Conservation (phyloP, 2,888 invertebrate species). For the Drosophila anomalata region DNA sequence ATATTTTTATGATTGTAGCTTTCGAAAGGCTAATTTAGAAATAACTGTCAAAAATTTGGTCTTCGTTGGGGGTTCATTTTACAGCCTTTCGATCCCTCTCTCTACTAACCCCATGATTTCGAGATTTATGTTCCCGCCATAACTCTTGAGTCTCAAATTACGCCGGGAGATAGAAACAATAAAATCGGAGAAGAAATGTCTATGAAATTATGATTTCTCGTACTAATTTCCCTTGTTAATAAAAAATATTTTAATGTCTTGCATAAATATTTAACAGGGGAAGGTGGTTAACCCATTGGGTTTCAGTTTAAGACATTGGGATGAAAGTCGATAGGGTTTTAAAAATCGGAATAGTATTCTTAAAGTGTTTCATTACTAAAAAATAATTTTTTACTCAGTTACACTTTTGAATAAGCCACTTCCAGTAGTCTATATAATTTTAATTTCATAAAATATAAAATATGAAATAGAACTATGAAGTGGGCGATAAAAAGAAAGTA, state of each 20-base stretch:
- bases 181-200: constrained; percentile 55
- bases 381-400: no score
- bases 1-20: constrained; percentile 64
- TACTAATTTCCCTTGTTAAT: constrained; percentile 77
- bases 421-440: no score
- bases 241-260: constrained; percentile 65
- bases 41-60: constrained; percentile 68
- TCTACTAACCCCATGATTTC: constrained; percentile 11
- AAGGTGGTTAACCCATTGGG: constrained; percentile 31
- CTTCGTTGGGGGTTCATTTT: constrained; percentile 71
- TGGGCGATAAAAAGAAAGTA: no score
- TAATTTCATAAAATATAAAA: no score
- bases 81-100: constrained; percentile 55
- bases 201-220: constrained; percentile 77
- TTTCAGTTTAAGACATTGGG: background rate
- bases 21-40: constrained; percentile 72
- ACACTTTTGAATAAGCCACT: no score
- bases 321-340: background rate
- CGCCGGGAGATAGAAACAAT: constrained; percentile 47
- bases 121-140: constrained; percentile 52
- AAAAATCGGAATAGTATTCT: no score
- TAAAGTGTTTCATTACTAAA: no score
- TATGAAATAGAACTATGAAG: no score
- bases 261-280: constrained; percentile 53
- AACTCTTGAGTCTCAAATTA: constrained; percentile 56